Evolutionary conservation across 1,140 invertebrate species (phyloP), one percentile per base, ranked within the genome.

Genomic region (Yoshiicerus persimilis): DNA sequence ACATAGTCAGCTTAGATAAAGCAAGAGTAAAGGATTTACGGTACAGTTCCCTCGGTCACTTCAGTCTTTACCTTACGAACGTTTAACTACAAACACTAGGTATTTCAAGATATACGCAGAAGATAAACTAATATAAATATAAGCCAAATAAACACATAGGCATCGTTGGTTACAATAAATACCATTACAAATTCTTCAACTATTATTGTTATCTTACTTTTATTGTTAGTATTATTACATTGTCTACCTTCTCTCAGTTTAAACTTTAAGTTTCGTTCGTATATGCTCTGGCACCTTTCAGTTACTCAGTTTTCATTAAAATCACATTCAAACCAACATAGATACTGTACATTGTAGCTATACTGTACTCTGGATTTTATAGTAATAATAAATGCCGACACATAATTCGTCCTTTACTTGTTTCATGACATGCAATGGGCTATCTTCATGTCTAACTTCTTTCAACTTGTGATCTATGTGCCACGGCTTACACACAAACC

Each of bases 21-120:
- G 75, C 75, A 80, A 80, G 75, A 80, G 75, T 38, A 36, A 38
- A 80, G 75, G 75, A 80, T 80, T 80, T 80, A 80, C 75, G 75
- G 75, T 80, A 80, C 75, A 80, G 30, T 80, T 80, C 27, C 30
- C 34, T 34, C 75, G 75, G 20, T 80, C 70, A 77, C 70, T 77
- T 77, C 13, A 34, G 32, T 25, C 62, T 23, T n/a, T 20, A 75
- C 32, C 34, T 75, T 75, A 75, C 27, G 8, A 36, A 38, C 75
- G 38, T 80, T 80, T 80, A 34, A 38, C 70, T 77, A 20, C 70
- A 32, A 20, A 77, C 70, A 34, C 38, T 38, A n/a, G n/a, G n/a
- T n/a, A 4, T 38, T 75, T 3, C 20, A 75, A 30, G 25, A 20
- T 27, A 13, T 27, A n/a, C 6, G 47, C 6, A 47, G 27, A 27